Evolutionary conservation across 2,113 vertebrate species (phyloP).

Genomic region (Silurus meridionalis): DNA sequence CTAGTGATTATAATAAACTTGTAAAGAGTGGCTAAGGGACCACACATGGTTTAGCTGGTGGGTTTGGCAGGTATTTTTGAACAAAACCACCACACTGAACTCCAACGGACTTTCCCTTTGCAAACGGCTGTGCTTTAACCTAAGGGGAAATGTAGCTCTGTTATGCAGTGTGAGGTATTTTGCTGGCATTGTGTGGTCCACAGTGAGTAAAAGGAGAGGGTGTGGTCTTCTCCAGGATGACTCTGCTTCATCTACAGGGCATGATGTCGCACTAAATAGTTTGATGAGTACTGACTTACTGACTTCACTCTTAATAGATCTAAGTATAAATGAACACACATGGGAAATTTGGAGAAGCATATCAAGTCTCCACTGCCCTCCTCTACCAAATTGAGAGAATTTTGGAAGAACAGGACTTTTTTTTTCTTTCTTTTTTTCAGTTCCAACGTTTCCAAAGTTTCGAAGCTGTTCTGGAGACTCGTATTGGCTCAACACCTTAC

Average conservation of each 20-base stretch:
- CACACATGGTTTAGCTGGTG: conserved; percentile 10
- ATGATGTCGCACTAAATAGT: background rate
- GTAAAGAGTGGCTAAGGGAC: background rate
- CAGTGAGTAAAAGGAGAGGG: background rate
- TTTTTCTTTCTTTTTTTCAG: background rate
- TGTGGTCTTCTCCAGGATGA: background rate
- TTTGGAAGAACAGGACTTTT: background rate
- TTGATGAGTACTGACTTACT: background rate
- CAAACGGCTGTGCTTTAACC: background rate
- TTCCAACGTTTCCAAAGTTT: background rate
- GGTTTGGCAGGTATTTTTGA: conserved; percentile 9
- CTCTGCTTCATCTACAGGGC: background rate
- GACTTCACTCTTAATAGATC: background rate
- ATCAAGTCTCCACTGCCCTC: background rate
- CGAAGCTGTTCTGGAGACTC: background rate
- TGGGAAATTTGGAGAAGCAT: background rate
- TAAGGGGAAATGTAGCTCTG: background rate
- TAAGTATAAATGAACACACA: background rate
- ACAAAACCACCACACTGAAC: background rate
- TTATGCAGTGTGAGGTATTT: background rate
- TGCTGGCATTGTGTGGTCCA: background rate
- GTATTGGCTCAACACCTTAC: background rate
- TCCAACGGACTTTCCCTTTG: conserved; percentile 23
- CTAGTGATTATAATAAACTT: conserved; percentile 2
- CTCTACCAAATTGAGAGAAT: background rate